phyloP scores from a whole-genome alignment of 2,888 invertebrate genomes.

The Drosophila formosana region DNA sequence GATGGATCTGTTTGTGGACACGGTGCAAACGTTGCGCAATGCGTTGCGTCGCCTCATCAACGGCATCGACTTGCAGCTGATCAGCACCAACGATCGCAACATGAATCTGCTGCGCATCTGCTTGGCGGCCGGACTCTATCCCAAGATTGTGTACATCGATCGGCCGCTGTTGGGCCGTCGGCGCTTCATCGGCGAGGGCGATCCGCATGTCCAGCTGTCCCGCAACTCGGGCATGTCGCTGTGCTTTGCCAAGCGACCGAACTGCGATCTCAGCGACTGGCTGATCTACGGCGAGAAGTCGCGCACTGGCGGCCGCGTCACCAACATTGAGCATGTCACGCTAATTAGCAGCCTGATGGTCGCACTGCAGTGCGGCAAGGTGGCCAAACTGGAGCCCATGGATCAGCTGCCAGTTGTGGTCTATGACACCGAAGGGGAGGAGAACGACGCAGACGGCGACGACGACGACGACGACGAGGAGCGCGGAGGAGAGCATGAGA shows the following conservation, averaged over 20 bases:
- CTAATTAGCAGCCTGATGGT: conserved; percentile 93
- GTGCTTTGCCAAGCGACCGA: conserved; percentile 63
- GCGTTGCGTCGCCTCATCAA: conserved; percentile 88
- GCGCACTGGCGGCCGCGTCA: conserved; percentile 87
- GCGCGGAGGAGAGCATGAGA: conserved; percentile 48
- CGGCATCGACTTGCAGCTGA: conserved; percentile 85
- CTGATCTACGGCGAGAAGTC: conserved; percentile 94
- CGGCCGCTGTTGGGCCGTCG: conserved; percentile 71
- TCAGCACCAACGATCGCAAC: conserved; percentile 58
- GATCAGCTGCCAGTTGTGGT: not conserved
- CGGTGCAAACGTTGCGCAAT: conserved; percentile 92
- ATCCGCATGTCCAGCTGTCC: conserved; percentile 86
- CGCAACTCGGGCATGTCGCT: conserved; percentile 87
- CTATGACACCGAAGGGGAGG: conserved; percentile 38
- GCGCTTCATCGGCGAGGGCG: conserved; percentile 88
- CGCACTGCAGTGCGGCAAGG: conserved; percentile 87
- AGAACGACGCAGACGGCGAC: conserved; percentile 6
- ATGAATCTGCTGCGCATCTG: conserved; percentile 97
- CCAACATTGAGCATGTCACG: conserved; percentile 92
- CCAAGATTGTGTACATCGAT: conserved; percentile 92
- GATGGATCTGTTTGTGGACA: conserved; percentile 96
- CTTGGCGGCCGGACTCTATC: conserved; percentile 95
- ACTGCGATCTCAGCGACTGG: conserved; percentile 90
- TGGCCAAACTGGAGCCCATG: conserved; percentile 33
- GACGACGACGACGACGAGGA: not conserved